Evolutionary conservation across 2,113 vertebrate genomes (phyloP).

Genomic region (Bos javanicus): DNA sequence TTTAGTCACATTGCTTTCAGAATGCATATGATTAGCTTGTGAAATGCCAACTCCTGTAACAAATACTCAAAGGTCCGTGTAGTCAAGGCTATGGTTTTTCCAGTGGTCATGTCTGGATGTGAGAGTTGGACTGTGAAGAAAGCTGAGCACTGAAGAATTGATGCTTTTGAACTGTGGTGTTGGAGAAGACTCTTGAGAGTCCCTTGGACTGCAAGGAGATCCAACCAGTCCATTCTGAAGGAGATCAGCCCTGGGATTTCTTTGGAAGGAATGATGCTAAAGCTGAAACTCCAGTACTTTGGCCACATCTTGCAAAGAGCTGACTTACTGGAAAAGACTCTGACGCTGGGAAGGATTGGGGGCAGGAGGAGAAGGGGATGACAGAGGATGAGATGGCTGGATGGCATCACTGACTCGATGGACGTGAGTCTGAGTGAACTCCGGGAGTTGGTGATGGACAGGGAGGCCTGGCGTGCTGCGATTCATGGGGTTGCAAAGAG

Average conservation of each 20-base stretch:
- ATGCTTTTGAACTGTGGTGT: background rate
- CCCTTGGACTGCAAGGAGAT: background rate
- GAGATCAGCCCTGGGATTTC: background rate
- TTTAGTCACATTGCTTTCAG: background rate
- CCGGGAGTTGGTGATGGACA: too few relatives aligned
- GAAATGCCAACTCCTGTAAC: background rate
- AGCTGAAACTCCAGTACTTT: background rate
- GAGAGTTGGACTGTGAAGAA: too few relatives aligned
- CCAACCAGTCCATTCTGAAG: background rate
- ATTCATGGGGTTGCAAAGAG: too few relatives aligned
- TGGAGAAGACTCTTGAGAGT: background rate
- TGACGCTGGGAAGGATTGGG: background rate
- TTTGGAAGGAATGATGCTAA: background rate
- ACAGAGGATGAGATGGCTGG: background rate
- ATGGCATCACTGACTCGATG: too few relatives aligned
- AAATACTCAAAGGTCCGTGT: background rate
- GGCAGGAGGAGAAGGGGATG: background rate
- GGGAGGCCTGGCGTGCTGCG: too few relatives aligned
- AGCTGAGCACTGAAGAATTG: too few relatives aligned
- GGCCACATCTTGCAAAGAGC: background rate
- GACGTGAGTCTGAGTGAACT: too few relatives aligned
- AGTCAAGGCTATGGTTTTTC: too few relatives aligned
- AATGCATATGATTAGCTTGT: background rate
- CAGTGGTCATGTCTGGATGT: too few relatives aligned
- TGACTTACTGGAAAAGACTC: background rate